These are phyloP conservation scores for Leucophenga maculata DNA, from an alignment of 2,888 invertebrate genomes.

Conservation along the genomic window DNA sequence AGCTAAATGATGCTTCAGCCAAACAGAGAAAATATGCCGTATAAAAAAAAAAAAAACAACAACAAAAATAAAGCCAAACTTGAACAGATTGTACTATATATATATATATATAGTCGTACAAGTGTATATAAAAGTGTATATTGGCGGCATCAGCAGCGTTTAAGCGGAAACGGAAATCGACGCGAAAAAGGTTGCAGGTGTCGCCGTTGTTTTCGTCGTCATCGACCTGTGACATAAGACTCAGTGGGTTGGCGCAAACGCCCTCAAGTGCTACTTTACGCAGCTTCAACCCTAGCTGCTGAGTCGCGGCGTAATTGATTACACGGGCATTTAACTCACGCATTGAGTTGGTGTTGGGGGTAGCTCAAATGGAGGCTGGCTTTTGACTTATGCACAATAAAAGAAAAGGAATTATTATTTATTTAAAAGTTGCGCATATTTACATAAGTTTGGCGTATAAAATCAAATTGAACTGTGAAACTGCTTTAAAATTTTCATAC, in stretches of 20 bases:
- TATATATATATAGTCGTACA: constrained; percentile 17
- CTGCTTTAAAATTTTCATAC: too few relatives aligned
- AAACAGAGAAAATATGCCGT: constrained; percentile 31
- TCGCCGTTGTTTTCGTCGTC: constrained; percentile 38
- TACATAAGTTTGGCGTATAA: too few relatives aligned
- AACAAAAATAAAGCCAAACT: not conserved
- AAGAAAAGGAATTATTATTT: not conserved
- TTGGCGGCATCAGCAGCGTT: constrained; percentile 4
- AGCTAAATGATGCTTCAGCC: constrained; percentile 38
- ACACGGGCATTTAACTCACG: constrained; percentile 24
- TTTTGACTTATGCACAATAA: not conserved
- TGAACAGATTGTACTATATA: not conserved
- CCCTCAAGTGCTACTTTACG: not conserved
- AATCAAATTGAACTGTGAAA: too few relatives aligned
- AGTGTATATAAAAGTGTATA: constrained; percentile 35
- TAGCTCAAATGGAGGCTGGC: constrained; percentile 1
- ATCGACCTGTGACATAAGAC: constrained; percentile 2
- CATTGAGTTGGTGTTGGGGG: not conserved
- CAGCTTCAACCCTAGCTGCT: constrained; percentile 18
- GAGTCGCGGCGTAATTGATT: constrained; percentile 49
- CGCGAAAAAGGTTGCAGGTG: constrained; percentile 66
- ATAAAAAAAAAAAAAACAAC: not conserved
- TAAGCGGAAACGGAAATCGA: constrained; percentile 66
- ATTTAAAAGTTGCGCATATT: too few relatives aligned
- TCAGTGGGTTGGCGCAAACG: not conserved